These are phyloP conservation scores for Labrus mixtus DNA, from an alignment of 2,113 vertebrate genomes.

Conservation along the genomic window DNA sequence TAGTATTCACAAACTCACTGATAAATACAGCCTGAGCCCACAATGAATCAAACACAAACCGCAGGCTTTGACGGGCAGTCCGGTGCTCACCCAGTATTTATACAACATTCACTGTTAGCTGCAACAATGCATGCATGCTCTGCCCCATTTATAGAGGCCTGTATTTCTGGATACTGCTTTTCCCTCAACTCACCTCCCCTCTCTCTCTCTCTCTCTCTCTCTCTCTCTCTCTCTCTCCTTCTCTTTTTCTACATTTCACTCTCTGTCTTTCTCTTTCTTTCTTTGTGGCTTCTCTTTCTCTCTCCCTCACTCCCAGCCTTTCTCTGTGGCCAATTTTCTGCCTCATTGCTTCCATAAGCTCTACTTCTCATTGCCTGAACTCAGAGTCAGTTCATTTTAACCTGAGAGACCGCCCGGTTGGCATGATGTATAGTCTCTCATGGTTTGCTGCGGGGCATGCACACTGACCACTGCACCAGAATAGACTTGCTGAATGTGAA, in stretches of 20 bases:
- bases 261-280: conserved; percentile 34
- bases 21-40: conserved; percentile 71
- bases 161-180: conserved; percentile 67
- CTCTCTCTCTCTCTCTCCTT: background rate
- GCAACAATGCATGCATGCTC: conserved; percentile 72
- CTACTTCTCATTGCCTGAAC: conserved; percentile 77
- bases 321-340: conserved; percentile 76
- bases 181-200: conserved; percentile 43
- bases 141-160: conserved; percentile 67
- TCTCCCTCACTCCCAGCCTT: conserved; percentile 43
- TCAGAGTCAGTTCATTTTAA: conserved; percentile 75
- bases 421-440: conserved; percentile 75
- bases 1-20: conserved; percentile 56
- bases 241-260: conserved; percentile 16
- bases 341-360: conserved; percentile 81
- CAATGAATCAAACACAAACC: conserved; percentile 77
- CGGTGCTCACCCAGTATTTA: conserved; percentile 72
- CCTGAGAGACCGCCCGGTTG: conserved; percentile 70
- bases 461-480: conserved; percentile 66
- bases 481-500: conserved; percentile 72
- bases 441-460: conserved; percentile 66
- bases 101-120: conserved; percentile 58
- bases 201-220: conserved; percentile 14
- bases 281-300: conserved; percentile 46
- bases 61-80: conserved; percentile 70